A percentile compares a stretch with the other conserved stretches of the same genome.
phyloP scores from a whole-genome alignment of 1,140 invertebrate genomes.

The Mycetomoellerius zeteki region DNA sequence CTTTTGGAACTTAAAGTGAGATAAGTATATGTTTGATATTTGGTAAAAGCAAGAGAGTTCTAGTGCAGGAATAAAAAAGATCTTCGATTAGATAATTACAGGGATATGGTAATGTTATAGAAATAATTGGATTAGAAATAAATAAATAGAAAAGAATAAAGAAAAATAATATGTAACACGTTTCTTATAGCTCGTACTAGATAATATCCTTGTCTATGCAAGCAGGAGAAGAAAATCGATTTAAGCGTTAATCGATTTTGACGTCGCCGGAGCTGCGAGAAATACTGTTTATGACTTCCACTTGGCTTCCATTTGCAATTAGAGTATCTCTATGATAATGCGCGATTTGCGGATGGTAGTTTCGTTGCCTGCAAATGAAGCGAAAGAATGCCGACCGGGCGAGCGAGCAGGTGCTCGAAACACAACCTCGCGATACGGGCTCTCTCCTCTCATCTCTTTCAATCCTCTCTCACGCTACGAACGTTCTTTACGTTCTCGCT shows the following conservation, averaged over 20 bases:
- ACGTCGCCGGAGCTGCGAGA: background rate
- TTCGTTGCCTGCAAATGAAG: conserved; percentile 73
- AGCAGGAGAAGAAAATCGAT: conserved; percentile 22
- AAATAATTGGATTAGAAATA: background rate
- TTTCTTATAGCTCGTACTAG: background rate
- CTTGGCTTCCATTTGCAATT: conserved; percentile 48
- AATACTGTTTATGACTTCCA: conserved; percentile 29
- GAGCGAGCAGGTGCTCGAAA: conserved; percentile 72
- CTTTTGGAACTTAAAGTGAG: too few species aligned
- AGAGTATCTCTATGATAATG: conserved; percentile 46
- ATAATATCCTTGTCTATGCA: background rate
- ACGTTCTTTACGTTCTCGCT: conserved; percentile 24
- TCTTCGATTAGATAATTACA: background rate
- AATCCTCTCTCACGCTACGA: conserved; percentile 42
- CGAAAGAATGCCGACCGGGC: conserved; percentile 74
- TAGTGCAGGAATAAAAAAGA: too few species aligned
- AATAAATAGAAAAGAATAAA: background rate
- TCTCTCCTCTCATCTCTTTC: conserved; percentile 53
- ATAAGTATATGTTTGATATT: too few species aligned
- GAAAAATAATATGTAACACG: background rate
- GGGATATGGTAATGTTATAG: background rate
- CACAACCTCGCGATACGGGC: conserved; percentile 63
- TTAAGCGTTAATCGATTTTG: conserved; percentile 53
- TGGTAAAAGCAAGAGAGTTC: too few species aligned
- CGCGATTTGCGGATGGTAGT: conserved; percentile 46